A percentile compares a stretch with the other conserved stretches of the same genome.
Conservation (phyloP, 2,113 vertebrate species). For the Prolemur simus region DNA sequence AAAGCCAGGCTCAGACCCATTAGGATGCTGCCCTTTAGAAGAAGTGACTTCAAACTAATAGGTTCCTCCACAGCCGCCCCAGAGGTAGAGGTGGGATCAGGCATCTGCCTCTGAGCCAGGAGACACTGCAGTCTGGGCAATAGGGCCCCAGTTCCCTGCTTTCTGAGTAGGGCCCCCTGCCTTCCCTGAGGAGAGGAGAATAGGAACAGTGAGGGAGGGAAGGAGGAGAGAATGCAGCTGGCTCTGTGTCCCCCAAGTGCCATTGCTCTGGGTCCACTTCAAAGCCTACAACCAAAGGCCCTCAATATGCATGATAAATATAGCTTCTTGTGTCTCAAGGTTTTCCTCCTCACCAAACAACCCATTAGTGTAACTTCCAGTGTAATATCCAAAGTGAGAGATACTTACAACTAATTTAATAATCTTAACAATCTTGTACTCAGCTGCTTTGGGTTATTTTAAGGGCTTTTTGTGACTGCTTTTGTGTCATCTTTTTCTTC, state of each 20-base stretch:
- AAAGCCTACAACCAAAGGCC: not conserved
- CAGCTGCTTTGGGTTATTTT: not conserved
- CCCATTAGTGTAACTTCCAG: not conserved
- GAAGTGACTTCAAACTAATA: not conserved
- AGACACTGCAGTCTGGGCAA: not conserved
- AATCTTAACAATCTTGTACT: not conserved
- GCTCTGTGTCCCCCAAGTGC: not conserved
- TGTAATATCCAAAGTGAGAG: constrained; percentile 24
- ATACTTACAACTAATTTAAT: constrained; percentile 16
- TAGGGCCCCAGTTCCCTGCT: not conserved
- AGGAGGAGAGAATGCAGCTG: not conserved
- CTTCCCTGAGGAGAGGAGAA: not conserved
- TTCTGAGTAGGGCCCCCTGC: not conserved
- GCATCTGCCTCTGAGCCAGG: not conserved
- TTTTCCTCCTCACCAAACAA: not conserved
- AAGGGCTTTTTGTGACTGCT: not conserved
- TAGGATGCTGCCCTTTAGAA: not conserved
- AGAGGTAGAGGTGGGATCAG: not conserved
- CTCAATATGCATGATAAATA: not conserved
- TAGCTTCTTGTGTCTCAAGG: not conserved
- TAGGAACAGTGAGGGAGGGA: not conserved
- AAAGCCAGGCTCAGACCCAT: not conserved
- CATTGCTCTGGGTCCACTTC: not conserved
- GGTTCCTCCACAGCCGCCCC: not conserved
- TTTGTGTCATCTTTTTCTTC: not conserved